Evolutionary conservation across 1,140 invertebrate genomes (phyloP).

Genomic region (Mactra quadrangularis): DNA sequence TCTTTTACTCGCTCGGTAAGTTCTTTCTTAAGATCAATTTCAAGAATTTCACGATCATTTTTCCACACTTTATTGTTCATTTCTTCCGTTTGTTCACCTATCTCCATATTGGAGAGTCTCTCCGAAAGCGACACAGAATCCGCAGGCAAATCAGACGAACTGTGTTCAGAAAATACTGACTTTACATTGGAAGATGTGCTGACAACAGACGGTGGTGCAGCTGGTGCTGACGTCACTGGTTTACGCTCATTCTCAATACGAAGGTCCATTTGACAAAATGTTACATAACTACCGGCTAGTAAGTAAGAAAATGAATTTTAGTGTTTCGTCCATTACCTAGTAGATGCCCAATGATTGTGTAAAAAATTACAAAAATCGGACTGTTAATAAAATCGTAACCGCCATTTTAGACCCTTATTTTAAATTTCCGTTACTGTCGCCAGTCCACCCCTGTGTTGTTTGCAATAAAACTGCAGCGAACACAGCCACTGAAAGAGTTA

Average conservation of each 20-base stretch:
- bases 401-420: no score
- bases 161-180: constrained; percentile 16
- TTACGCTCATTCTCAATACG: background rate
- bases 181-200: background rate
- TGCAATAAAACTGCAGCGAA: no score
- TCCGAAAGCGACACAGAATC: constrained; percentile 30
- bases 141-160: constrained; percentile 22
- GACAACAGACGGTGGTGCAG: background rate
- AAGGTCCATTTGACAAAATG: no score
- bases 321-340: no score
- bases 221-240: background rate
- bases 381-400: no score
- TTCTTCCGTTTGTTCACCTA: constrained; percentile 29
- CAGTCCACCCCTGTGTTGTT: no score
- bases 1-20: constrained; percentile 71
- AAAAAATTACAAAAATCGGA: no score
- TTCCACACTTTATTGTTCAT: constrained; percentile 71
- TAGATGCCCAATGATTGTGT: no score
- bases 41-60: constrained; percentile 70
- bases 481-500: no score
- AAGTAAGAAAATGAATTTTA: no score
- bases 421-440: no score
- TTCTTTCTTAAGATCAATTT: constrained; percentile 74
- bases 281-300: no score
- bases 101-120: background rate